Percentiles rank a stretch among this genome's conserved stretches.
These are phyloP conservation scores for Leucophora obtusa DNA, from an alignment of 2,888 invertebrate genomes.

Conservation along the genomic window DNA sequence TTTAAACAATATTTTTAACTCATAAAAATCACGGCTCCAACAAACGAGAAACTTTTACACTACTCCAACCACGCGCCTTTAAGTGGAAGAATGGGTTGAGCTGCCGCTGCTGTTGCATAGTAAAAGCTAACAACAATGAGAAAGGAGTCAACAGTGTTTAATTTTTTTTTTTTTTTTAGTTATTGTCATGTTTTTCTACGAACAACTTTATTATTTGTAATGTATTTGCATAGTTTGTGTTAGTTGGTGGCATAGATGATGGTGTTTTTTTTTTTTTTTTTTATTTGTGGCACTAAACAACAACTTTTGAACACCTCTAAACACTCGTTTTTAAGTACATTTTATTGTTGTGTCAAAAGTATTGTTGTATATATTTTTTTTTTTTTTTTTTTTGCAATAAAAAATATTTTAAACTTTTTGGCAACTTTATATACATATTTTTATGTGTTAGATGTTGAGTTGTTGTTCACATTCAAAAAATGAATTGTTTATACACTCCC, in stretches of 20 bases:
- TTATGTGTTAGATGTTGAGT: not conserved
- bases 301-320: slow-evolving; percentile 53
- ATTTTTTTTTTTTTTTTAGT: slow-evolving; percentile 6
- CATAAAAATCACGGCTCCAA: slow-evolving; percentile 58
- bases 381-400: no score
- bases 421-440: slow-evolving; percentile 23
- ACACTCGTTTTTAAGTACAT: slow-evolving; percentile 61
- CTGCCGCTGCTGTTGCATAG: not conserved
- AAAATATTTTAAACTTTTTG: slow-evolving; percentile 56
- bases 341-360: slow-evolving; percentile 61
- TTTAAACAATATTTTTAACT: slow-evolving; percentile 56
- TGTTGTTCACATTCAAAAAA: not conserved
- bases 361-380: slow-evolving; percentile 17
- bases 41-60: slow-evolving; percentile 52
- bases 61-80: slow-evolving; percentile 24
- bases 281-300: slow-evolving; percentile 34
- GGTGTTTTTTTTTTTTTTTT: slow-evolving; percentile 15
- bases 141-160: slow-evolving; percentile 8
- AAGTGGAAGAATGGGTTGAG: not conserved
- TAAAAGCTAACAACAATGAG: slow-evolving; percentile 10
- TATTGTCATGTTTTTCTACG: slow-evolving; percentile 4
- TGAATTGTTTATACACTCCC: not conserved
- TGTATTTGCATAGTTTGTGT: slow-evolving; percentile 11
- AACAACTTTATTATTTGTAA: slow-evolving; percentile 12
- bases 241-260: slow-evolving; percentile 34